phyloP scores from a whole-genome alignment of 2,888 invertebrate genomes.

The Acholoe squamosa region DNA sequence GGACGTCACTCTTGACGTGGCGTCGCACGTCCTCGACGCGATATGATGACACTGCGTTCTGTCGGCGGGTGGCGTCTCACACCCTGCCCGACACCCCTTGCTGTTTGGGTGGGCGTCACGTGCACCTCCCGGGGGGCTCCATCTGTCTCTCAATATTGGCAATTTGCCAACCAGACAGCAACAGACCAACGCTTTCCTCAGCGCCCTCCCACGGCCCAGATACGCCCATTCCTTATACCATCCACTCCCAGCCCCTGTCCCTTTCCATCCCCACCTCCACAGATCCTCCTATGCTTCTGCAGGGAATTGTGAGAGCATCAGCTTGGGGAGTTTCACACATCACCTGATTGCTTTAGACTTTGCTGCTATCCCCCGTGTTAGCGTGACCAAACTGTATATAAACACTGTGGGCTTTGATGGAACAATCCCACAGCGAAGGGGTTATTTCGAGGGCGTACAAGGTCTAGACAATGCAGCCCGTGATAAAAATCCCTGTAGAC shows the following conservation, averaged over 20 bases:
- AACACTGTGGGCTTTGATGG: neutral
- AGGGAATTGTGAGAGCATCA: no score
- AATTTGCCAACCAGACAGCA: constrained; percentile 32
- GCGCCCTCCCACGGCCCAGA: neutral
- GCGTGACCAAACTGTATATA: neutral
- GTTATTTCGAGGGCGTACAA: no score
- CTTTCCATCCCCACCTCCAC: neutral
- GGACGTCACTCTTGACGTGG: neutral
- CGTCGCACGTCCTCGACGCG: neutral
- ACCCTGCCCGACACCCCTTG: neutral
- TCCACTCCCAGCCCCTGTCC: neutral
- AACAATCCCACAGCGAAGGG: neutral
- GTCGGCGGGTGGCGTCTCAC: neutral
- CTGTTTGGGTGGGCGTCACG: constrained; percentile 30
- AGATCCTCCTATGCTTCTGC: no score
- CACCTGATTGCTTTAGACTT: no score
- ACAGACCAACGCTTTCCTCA: neutral
- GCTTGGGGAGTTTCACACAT: no score
- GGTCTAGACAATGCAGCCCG: no score
- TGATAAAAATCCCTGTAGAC: no score
- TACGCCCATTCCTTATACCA: neutral
- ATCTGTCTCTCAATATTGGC: constrained; percentile 46
- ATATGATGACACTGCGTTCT: neutral
- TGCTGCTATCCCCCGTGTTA: neutral
- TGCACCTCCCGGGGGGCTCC: neutral